Base-by-base conservation (phyloP, 2,113 vertebrate genomes). In the Anoura caudifer region DNA sequence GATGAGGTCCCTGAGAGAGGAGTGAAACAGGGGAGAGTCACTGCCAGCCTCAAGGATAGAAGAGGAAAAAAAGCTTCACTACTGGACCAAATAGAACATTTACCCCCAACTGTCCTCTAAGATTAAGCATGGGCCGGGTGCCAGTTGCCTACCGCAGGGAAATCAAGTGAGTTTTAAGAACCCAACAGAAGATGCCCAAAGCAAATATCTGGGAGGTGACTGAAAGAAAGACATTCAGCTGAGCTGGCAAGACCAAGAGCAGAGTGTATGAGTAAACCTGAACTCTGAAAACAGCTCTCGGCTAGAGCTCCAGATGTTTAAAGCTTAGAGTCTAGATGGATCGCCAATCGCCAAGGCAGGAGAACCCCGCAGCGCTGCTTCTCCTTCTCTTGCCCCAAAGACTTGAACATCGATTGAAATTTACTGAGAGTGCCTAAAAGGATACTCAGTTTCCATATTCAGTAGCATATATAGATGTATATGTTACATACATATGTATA, bases 161-260 rank as follows among this genome's bases (percentile, higher is more conserved):
- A 95, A 96, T 90, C 94, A 94, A 94, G 65, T 45, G 84, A 94
- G 72, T 82, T 75, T 96, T 91, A 93, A 89, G 70, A 96, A 85
- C 50, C 94, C 80, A n/a, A 95, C 86, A 92, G 69, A 93, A 96
- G 59, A 94, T 47, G 56, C 94, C 41, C 36, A 85, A 80, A 90
- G 70, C 72, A 76, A 96, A 20, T 90, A 90, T 92, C 81, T 96
- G 80, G 69, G 83, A 95, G 86, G 59, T 43, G 79, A 82, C 61
- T 36, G 16, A 83, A 92, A 93, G 82, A 61, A 90, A 97, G 86
- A 36, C 45, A 79, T 80, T 93, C 65, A 84, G 50, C 56, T 76
- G 38, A 90, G 75, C 12, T 95, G 70, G 95, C 90, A 93, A 84
- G 61, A 75, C 56, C 3, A 26, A 84, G 41, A 95, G n/a, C 59